These are phyloP conservation scores for Dendrolimus kikuchii DNA, from an alignment of 1,140 invertebrate species.

Conservation along the genomic window DNA sequence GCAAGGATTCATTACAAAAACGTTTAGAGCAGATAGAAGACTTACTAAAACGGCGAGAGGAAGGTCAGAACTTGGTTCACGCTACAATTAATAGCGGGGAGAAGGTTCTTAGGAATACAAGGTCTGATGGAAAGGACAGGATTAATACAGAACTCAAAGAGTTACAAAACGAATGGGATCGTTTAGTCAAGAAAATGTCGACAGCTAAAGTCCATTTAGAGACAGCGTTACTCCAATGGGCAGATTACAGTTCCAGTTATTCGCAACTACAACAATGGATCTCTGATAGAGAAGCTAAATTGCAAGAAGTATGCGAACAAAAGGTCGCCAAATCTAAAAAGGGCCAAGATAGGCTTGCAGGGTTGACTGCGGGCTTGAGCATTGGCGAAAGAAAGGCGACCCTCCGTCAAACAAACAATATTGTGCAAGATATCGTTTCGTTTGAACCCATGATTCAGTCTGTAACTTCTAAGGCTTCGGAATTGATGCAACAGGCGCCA, in stretches of 20 bases:
- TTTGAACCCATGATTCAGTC: slow-evolving; percentile 97
- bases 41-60: slow-evolving; percentile 86
- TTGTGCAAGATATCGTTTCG: slow-evolving; percentile 94
- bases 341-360: slow-evolving; percentile 75
- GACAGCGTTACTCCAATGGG: slow-evolving; percentile 93
- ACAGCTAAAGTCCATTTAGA: slow-evolving; percentile 94
- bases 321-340: slow-evolving; percentile 86
- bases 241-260: slow-evolving; percentile 94
- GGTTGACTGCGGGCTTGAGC: slow-evolving; percentile 82
- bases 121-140: slow-evolving; percentile 90
- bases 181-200: slow-evolving; percentile 92
- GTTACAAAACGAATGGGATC: slow-evolving; percentile 94
- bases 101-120: slow-evolving; percentile 89
- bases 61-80: slow-evolving; percentile 92
- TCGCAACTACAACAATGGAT: slow-evolving; percentile 95
- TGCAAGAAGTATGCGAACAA: slow-evolving; percentile 93
- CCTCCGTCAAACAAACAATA: slow-evolving; percentile 92
- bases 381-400: slow-evolving; percentile 90
- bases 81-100: slow-evolving; percentile 93
- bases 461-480: slow-evolving; percentile 91
- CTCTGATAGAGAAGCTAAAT: slow-evolving; percentile 92
- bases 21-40: slow-evolving; percentile 89
- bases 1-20: slow-evolving; percentile 87
- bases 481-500: slow-evolving; percentile 87
- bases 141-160: slow-evolving; percentile 92